Percentiles rank a stretch among this genome's conserved stretches.
Evolutionary conservation across 1,140 invertebrate genomes (phyloP).

Genomic region (Neelides sp.): DNA sequence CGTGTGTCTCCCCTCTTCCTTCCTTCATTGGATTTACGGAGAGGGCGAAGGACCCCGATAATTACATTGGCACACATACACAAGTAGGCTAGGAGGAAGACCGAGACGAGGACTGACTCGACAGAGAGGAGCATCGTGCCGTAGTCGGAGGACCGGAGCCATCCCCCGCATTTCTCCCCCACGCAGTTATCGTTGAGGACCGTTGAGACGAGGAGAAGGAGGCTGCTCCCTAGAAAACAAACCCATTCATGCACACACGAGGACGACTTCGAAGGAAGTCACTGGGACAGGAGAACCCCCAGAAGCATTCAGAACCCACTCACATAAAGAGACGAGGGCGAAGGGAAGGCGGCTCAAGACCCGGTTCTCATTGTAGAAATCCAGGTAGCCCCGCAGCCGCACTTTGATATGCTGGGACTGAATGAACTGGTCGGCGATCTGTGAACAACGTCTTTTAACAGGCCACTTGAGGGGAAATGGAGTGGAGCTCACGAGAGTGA

Average conservation of each 20-base stretch:
- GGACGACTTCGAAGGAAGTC: too few species aligned
- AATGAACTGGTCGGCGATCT: conserved; percentile 29
- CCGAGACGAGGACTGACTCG: conserved; percentile 12
- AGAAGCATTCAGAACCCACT: too few species aligned
- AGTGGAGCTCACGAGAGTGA: conserved; percentile 20
- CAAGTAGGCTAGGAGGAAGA: conserved; percentile 16
- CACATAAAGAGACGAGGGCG: conserved; percentile 28
- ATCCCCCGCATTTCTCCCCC: too few species aligned
- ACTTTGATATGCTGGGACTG: conserved; percentile 28
- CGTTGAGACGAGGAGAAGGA: conserved; percentile 22
- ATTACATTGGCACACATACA: conserved; percentile 18
- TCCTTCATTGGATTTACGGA: too few species aligned
- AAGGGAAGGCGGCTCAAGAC: conserved; percentile 26
- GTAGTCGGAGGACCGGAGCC: too few species aligned
- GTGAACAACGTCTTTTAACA: background rate
- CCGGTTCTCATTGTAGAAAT: conserved; percentile 22
- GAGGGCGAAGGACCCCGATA: too few species aligned
- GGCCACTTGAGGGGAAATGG: background rate
- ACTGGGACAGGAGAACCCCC: too few species aligned
- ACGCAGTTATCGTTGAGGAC: conserved; percentile 26
- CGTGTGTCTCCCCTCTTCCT: too few species aligned
- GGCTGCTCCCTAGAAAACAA: conserved; percentile 20
- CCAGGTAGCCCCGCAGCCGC: conserved; percentile 24
- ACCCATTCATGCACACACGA: too few species aligned
- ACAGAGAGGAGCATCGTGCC: conserved; percentile 19